Base-by-base conservation (phyloP, 2,113 vertebrate species). In the Psammodynastes pulverulentus region DNA sequence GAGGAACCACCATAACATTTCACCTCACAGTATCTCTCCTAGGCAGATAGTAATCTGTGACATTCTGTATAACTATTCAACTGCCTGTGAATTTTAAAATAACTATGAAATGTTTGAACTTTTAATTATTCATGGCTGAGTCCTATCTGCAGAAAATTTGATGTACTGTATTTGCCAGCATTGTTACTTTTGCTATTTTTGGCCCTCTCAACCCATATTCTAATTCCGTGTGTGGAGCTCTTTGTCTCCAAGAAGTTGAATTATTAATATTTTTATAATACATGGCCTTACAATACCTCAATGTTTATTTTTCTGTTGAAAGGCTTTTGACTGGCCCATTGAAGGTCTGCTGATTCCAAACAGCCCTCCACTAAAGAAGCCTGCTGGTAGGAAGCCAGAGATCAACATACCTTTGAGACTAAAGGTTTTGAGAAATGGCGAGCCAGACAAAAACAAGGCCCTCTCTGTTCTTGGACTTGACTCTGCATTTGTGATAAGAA, bases 281-380 rank as follows among this genome's bases (percentile, higher is more conserved):
- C 34, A 43, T 43, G 19, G 17, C 34, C 19, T 79, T 79, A 46
- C 52, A 56, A 88, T 90, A 91, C 7, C n/a, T 92, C 48, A 89
- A 56, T 26, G 19, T 89, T 94, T 91, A 26, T 34, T 79, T 91
- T 91, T 95, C 49, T 90, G 89, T 91, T 91, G 89, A 45, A 95
- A 98, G 95, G 84, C 90, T 10, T 97, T 97, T 92, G 91, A 93
- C 45, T 94, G 91, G 94, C 94, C 95, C 2, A 95, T 97, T 94
- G 94, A 97, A 96, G 95, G 93, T 17, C 85, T 96, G 67, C 91
- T 97, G 29, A 15, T 96, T 87, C 95, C 95, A 51, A 96, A 95
- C 1, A 96, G 95, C 9, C 93, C 94, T 34, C 95, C 93, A 29
- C 51, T 95, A 43, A 52, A 95, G 92, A 96, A 94, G 58, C 49